Evolutionary conservation across 2,797 vertebrate species (phyloP).

Genomic region (Oceanodroma leucorhoa): DNA sequence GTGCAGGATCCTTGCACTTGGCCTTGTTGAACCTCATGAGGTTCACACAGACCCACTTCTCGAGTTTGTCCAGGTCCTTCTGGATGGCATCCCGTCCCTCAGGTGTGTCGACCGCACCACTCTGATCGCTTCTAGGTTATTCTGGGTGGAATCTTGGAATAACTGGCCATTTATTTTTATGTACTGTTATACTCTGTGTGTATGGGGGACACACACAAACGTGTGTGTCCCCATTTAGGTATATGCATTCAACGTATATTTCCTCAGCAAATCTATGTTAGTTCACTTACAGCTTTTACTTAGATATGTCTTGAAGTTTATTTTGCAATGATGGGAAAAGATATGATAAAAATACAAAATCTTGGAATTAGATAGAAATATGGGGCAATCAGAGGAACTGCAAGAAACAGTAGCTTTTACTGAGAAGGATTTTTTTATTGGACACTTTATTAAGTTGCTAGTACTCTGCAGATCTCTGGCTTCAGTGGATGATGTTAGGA

Average conservation of each 20-base stretch:
- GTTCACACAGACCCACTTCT: no score
- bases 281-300: background rate
- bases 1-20: no score
- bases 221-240: accelerated
- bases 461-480: background rate
- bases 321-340: background rate
- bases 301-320: background rate
- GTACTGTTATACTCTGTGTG: background rate
- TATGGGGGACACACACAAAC: background rate
- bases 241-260: background rate
- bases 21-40: no score
- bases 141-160: background rate
- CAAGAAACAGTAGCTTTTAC: background rate
- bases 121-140: background rate
- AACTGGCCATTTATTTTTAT: background rate
- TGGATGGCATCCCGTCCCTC: no score
- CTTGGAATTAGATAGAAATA: background rate
- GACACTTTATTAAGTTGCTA: background rate
- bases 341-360: background rate
- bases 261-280: background rate
- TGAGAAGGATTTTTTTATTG: background rate
- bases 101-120: no score
- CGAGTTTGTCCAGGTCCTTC: no score
- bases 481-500: background rate
- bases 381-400: background rate